Conservation (phyloP, 1,140 invertebrate genomes). For the Ephestia elutella region DNA sequence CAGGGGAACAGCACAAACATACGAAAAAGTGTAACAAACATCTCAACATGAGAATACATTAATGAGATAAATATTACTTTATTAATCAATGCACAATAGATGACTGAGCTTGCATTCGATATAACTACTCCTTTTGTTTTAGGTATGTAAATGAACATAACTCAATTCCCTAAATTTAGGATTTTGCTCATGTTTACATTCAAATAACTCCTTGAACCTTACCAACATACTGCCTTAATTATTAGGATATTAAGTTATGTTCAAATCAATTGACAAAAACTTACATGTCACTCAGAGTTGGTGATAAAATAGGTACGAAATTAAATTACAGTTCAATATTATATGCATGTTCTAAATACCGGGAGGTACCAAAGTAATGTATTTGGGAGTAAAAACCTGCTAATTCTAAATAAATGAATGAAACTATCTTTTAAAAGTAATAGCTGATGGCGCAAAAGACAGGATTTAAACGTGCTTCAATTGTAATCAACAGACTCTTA, state of each 20-base stretch:
- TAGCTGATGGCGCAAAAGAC: slow-evolving; percentile 19
- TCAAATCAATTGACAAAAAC: background rate
- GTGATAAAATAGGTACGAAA: background rate
- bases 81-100: no score
- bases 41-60: slow-evolving; percentile 5
- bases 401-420: background rate
- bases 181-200: no score
- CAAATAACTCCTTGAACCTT: no score
- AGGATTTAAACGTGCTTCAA: slow-evolving; percentile 30
- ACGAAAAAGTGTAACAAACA: slow-evolving; percentile 37
- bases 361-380: background rate
- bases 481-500: slow-evolving; percentile 16
- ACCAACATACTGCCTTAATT: no score
- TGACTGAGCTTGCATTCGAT: background rate
- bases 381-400: background rate
- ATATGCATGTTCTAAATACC: background rate
- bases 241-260: background rate
- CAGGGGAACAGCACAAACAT: slow-evolving; percentile 51
- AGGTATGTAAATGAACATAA: no score
- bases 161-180: no score
- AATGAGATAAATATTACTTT: background rate
- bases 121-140: background rate
- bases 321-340: background rate
- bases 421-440: slow-evolving; percentile 1
- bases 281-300: background rate